Base-by-base conservation (phyloP, 2,113 vertebrate species). In the Peucedramus taeniatus region DNA sequence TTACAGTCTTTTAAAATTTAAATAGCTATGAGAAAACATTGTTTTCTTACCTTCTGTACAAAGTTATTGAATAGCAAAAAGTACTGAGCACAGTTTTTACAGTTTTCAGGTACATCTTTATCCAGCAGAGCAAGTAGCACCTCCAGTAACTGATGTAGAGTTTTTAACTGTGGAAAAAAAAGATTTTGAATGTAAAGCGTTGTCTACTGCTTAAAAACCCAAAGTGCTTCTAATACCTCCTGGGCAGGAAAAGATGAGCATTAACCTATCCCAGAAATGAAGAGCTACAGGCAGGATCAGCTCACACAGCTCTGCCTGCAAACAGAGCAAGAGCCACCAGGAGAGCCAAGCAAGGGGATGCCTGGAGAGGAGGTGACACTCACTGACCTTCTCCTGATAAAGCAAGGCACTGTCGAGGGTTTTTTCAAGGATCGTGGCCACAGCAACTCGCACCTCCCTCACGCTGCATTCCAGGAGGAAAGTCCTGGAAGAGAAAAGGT, bases 51-150 rank as follows among this genome's bases (percentile, higher is more conserved):
- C 99, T 99, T 99, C 94, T 99, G 99, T 69, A 99, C 97, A 79
- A 99, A 99, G 98, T 98, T 99, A 97, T 99, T 99, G 98, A 99
- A 99, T 42, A 99, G 98, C 96, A 98, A 98, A 96, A 99, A 99
- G 97, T 99, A 99, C 97, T 99, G 99, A 8, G 99, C 98, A 95
- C 99, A 99, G 97, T 99, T 99, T 97, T 99, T 99, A 97, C 99
- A 99, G 97, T 99, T 99, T 97, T 99, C 99, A 18, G 99, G 99
- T 24, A 99, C 99, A 66, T 99, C 99, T 98, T 99, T 99, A 97
- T 99, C 99, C 97, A 99, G 96, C 3, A 99, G 97, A 83, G 98
- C 98, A 54, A 99, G 99, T 49, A 99, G 98, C 59, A 98, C 98
- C 72, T 99, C 99, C 50, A 98, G 82, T 93, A 99, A 96, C 45